Evolutionary conservation across 2,797 vertebrate genomes (phyloP), one percentile per base, ranked within the genome.

Genomic region (Tadarida brasiliensis): DNA sequence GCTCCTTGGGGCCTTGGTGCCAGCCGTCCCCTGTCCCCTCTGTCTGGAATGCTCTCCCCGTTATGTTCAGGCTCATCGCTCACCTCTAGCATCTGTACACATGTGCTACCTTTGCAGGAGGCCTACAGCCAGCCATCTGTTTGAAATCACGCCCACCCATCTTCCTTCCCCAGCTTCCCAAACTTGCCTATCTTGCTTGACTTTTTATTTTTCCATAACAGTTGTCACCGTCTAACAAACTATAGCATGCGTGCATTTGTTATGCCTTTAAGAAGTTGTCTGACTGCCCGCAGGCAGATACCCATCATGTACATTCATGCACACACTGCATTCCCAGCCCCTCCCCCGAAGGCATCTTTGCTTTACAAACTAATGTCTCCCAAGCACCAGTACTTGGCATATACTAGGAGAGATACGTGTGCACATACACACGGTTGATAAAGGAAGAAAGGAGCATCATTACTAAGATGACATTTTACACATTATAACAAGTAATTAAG

Each of bases 71-170:
- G 20, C 19, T 68, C 11, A 12, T 33, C 4, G 15, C 16, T 77
- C 22, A 14, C 47, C 47, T 33, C 14, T 61, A 16, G 30, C 5
- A 4, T 54, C 77, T 22, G 15, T 20, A 15, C 44, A 33, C 30
- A 73, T 54, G 54, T 7, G n/a, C 33, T 15, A 3, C 19, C 57
- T 85, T 57, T 68, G 9, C 59, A 90, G 86, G 67, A 54, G 28
- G 51, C 63, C 33, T 11, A 24, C 9, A 20, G 20, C 68, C 7
- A 35, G 7, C 2, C 0, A 0, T 20, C 26, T 44, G 4, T 49
- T 85, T 74, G 67, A 63, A 90, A 20, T 26, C 51, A 35, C 9
- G 74, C 16, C 6, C 35, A 33, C 15, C n/a, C 9, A 1, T 14
- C 35, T 65, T 33, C 61, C 39, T 74, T 49, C n/a, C 30, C 30